Conservation (phyloP, 1,140 invertebrate genomes). For the Drosophila sulfurigaster region DNA sequence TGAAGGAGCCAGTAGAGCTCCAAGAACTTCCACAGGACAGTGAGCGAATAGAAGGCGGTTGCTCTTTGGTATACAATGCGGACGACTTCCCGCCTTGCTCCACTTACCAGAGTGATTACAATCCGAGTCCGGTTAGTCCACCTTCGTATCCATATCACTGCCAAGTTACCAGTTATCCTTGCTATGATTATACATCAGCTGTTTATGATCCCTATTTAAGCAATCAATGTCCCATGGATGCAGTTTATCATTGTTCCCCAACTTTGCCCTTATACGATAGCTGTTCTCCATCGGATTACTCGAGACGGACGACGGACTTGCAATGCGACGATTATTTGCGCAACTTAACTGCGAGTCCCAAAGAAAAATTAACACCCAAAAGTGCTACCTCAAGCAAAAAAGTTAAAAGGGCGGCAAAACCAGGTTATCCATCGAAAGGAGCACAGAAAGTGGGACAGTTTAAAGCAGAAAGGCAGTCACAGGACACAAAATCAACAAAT, state of each 20-base stretch:
- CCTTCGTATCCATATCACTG: not conserved
- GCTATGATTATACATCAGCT: not conserved
- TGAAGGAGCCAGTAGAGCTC: no score
- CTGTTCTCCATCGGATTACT: not conserved
- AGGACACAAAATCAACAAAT: not conserved
- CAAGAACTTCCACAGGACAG: not conserved
- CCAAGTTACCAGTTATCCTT: not conserved
- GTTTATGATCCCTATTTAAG: not conserved
- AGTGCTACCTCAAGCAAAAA: not conserved
- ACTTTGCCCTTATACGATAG: not conserved
- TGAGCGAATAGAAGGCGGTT: conserved; percentile 28
- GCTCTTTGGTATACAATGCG: not conserved
- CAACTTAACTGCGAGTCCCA: not conserved
- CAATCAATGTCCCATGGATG: not conserved
- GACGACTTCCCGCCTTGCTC: not conserved
- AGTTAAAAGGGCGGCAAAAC: not conserved
- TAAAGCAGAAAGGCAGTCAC: not conserved
- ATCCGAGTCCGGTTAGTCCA: not conserved
- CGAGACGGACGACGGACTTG: conserved; percentile 35
- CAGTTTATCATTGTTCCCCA: not conserved
- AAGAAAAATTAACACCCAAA: not conserved
- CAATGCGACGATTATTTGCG: conserved; percentile 37
- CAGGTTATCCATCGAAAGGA: not conserved
- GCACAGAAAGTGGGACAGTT: not conserved
- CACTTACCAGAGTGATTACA: conserved; percentile 38